Percentiles rank a stretch among this genome's conserved stretches.
Conservation (phyloP, 2,888 invertebrate genomes). For the Drosophila seclusa region DNA sequence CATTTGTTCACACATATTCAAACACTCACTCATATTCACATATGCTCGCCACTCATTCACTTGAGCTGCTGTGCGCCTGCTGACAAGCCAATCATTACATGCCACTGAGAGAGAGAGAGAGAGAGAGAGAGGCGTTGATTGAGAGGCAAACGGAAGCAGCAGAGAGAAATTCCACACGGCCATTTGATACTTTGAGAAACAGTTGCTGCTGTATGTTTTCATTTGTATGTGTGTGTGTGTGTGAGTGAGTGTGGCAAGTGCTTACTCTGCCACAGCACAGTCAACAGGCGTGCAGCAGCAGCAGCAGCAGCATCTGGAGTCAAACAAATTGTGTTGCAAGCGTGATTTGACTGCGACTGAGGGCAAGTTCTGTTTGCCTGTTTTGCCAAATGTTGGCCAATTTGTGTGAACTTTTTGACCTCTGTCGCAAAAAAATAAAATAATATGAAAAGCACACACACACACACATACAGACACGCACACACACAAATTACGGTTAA, state of each 20-base stretch:
- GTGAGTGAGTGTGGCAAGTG: background rate
- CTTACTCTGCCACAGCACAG: background rate
- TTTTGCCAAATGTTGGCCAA: slow-evolving; percentile 17
- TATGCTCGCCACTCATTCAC: slow-evolving; percentile 23
- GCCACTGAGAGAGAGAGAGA: slow-evolving; percentile 15
- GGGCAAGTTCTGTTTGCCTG: slow-evolving; percentile 33
- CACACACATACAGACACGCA: background rate
- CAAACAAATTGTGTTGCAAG: slow-evolving; percentile 19
- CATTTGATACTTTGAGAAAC: slow-evolving; percentile 58
- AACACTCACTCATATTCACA: slow-evolving; percentile 12
- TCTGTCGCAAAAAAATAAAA: background rate
- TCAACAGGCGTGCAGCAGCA: slow-evolving; percentile 34
- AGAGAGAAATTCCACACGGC: slow-evolving; percentile 33
- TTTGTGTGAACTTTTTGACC: slow-evolving; percentile 14
- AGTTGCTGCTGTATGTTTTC: slow-evolving; percentile 15
- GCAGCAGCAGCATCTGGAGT: slow-evolving; percentile 14
- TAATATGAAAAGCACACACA: background rate
- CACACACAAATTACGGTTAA: background rate
- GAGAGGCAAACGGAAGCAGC: background rate
- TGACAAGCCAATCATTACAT: slow-evolving; percentile 59
- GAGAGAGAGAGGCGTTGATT: background rate
- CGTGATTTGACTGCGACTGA: slow-evolving; percentile 20
- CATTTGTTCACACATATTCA: slow-evolving; percentile 19
- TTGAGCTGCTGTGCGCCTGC: slow-evolving; percentile 37
- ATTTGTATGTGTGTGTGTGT: background rate